Evolutionary conservation across 2,888 invertebrate genomes (phyloP).

Genomic region (Heliconius aoede): DNA sequence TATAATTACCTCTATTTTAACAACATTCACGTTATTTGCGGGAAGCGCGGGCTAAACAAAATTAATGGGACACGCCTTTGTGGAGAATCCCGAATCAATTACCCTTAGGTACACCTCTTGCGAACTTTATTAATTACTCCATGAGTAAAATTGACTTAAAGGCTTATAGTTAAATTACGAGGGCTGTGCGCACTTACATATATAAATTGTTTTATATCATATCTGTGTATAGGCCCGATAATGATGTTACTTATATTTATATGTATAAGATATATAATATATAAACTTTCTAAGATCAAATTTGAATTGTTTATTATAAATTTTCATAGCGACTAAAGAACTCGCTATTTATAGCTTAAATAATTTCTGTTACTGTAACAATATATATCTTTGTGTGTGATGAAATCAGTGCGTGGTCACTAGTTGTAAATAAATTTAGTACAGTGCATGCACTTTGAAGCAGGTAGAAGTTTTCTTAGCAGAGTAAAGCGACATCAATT

Average conservation of each 20-base stretch:
- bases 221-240: neutral
- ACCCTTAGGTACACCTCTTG: conserved; percentile 17
- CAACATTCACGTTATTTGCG: conserved; percentile 9
- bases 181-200: neutral
- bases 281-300: too few species aligned
- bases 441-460: neutral
- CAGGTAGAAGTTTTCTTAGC: neutral
- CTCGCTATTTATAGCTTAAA: too few species aligned
- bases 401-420: too few species aligned
- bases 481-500: neutral
- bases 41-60: conserved; percentile 20
- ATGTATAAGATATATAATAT: neutral
- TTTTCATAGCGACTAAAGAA: too few species aligned
- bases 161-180: conserved; percentile 10
- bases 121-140: conserved; percentile 24
- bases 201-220: neutral
- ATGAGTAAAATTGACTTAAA: conserved; percentile 18
- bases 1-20: neutral
- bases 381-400: too few species aligned
- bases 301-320: too few species aligned
- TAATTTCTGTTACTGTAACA: too few species aligned
- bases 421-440: neutral
- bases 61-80: conserved; percentile 21
- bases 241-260: neutral
- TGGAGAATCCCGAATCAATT: conserved; percentile 16